A percentile compares a stretch with the other conserved stretches of the same genome.
These are phyloP conservation scores for Patagioenas fasciata DNA, from an alignment of 2,113 vertebrate genomes.

Conservation along the genomic window DNA sequence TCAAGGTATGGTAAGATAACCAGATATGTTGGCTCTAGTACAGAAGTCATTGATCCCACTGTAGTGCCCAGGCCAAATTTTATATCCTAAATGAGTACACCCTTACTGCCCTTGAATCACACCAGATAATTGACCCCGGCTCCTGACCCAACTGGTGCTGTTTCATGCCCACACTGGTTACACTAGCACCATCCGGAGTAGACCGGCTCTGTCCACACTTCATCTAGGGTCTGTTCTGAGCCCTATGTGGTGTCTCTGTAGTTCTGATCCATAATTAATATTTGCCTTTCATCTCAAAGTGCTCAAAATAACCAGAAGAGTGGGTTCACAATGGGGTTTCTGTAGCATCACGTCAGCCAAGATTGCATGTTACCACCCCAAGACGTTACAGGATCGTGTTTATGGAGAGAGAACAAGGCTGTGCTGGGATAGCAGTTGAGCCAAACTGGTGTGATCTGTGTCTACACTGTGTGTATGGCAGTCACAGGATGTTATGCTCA, in stretches of 20 bases:
- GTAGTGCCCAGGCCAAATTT: neutral
- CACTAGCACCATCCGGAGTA: fast-evolving
- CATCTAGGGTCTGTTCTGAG: neutral
- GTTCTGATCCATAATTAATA: neutral
- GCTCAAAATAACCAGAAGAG: neutral
- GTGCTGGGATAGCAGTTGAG: neutral
- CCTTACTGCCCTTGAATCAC: neutral
- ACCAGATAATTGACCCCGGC: neutral
- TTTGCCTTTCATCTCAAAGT: neutral
- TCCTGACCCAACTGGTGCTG: neutral
- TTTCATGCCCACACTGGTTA: neutral
- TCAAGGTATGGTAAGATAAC: neutral
- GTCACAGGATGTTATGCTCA: neutral
- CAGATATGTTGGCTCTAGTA: neutral
- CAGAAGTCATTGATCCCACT: neutral
- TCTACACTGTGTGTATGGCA: neutral
- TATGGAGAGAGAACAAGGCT: neutral
- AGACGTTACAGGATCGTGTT: fast-evolving
- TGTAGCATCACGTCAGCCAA: fast-evolving
- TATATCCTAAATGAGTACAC: neutral
- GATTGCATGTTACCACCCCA: fast-evolving
- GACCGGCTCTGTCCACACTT: fast-evolving
- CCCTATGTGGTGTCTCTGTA: fast-evolving
- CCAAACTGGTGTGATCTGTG: neutral
- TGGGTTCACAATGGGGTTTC: neutral